Evolutionary conservation across 2,113 vertebrate genomes (phyloP).

Genomic region (Pholis gunnellus): DNA sequence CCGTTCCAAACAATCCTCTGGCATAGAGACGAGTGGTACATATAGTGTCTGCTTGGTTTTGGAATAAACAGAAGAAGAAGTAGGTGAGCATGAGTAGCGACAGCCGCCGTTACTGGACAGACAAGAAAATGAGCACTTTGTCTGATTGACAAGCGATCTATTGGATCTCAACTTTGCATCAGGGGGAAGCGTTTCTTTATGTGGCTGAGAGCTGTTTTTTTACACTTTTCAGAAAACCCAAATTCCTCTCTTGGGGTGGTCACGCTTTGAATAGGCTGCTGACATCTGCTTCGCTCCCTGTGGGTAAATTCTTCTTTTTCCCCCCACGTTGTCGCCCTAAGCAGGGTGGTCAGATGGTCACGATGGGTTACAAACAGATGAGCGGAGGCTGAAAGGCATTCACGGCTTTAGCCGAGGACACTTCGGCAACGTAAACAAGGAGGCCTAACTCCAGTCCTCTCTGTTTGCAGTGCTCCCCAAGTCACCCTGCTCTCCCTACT

Average conservation of each 20-base stretch:
- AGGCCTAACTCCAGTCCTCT: neutral
- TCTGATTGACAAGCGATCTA: conserved; percentile 12
- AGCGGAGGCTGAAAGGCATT: neutral
- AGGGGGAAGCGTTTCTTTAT: neutral
- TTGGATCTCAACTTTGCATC: neutral
- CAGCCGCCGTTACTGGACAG: neutral
- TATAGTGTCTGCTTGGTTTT: neutral
- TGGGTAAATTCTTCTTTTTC: conserved; percentile 6
- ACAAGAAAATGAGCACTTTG: neutral
- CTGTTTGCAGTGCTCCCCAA: neutral
- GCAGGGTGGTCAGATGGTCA: conserved; percentile 18
- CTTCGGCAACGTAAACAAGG: neutral
- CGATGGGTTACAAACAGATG: conserved; percentile 7
- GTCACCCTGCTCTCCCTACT: neutral
- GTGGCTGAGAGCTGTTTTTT: neutral
- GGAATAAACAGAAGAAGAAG: conserved; percentile 8
- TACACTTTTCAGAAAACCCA: conserved; percentile 12
- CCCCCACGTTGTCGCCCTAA: neutral
- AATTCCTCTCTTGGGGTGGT: neutral
- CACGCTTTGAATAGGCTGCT: conserved; percentile 11
- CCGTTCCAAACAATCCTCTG: neutral
- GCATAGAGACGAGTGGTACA: neutral
- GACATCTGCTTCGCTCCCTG: conserved; percentile 15
- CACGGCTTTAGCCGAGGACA: neutral
- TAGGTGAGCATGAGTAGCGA: neutral